Percentiles rank a stretch among this genome's conserved stretches.
phyloP scores from a whole-genome alignment of 2,113 vertebrate genomes.

The Cephalopholis sonnerati region DNA sequence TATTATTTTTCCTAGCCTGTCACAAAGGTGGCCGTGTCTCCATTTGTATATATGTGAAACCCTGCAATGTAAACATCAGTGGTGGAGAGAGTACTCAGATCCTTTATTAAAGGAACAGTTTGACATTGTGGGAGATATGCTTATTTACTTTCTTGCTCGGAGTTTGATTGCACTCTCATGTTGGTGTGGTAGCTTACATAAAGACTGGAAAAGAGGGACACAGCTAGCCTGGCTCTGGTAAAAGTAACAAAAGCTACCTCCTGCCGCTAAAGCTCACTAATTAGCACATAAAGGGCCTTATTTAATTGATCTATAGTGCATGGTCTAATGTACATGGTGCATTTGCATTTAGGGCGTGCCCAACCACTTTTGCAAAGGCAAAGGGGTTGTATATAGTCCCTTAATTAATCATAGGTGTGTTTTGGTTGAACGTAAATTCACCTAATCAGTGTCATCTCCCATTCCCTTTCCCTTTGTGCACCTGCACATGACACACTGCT shows the following conservation, averaged over 20 bases:
- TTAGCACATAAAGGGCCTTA: background rate
- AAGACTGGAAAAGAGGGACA: background rate
- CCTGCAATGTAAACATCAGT: background rate
- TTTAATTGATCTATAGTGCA: too few relatives aligned
- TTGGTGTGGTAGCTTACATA: background rate
- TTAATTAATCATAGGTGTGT: too few relatives aligned
- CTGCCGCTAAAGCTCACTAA: background rate
- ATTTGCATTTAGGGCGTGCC: too few relatives aligned
- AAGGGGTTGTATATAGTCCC: too few relatives aligned
- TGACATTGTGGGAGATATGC: background rate
- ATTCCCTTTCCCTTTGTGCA: too few relatives aligned
- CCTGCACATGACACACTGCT: too few relatives aligned
- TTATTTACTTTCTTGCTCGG: background rate
- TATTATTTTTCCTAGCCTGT: background rate
- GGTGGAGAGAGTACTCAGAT: background rate
- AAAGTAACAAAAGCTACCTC: background rate
- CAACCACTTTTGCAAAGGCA: too few relatives aligned
- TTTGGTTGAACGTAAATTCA: too few relatives aligned
- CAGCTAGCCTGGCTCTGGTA: background rate
- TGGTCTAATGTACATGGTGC: too few relatives aligned
- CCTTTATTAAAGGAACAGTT: background rate
- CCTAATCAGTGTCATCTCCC: too few relatives aligned
- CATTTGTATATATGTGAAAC: background rate
- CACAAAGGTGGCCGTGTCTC: background rate
- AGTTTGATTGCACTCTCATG: background rate